Evolutionary conservation across 2,113 vertebrate genomes (phyloP), one percentile per base, ranked within the genome.

Genomic region (Clarias macrocephalus): DNA sequence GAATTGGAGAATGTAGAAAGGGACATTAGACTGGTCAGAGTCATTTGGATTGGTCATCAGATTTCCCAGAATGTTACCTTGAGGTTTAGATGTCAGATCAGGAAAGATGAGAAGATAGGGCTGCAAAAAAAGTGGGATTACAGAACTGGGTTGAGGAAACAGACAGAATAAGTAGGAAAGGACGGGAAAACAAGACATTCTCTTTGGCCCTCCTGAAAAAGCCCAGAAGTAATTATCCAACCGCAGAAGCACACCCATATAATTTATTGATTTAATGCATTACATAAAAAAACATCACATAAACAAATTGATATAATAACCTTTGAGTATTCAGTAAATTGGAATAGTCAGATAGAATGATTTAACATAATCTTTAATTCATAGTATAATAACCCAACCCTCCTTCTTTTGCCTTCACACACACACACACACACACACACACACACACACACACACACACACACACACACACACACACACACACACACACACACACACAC

Each of bases 131-230:
- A 25, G 33, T 63, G 19, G 16, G 10, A 30, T 59, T 60, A 80
- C 56, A 60, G 18, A 59, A 65, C 23, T 37, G 30, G 2, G 21
- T 25, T 3, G 12, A 9, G 5, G 54, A 59, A 60, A 68, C 9
- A 83, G n/a, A 25, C 23, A 82, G n/a, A 33, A 83, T 87, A 80
- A 82, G 30, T 6, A 81, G 68, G 88, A 92, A 56, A 21, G 37
- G n/a, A 25, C 91, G 90, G 92, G 5, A 57, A 56, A 93, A 85
- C 59, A 62, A 90, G 85, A 88, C 75, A 86, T 68, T 89, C 88
- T 91, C 86, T 87, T 89, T 92, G 88, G 86, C 42, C 89, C 88
- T 89, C 19, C 28, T 80, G 37, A 79, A 70, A 80, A 60, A 65
- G 33, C 18, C 57, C 25, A n/a, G 42, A 30, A 72, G 70, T 76